Evolutionary conservation across 1,140 invertebrate genomes (phyloP), one percentile per base, ranked within the genome.

Genomic region (Diprion similis): DNA sequence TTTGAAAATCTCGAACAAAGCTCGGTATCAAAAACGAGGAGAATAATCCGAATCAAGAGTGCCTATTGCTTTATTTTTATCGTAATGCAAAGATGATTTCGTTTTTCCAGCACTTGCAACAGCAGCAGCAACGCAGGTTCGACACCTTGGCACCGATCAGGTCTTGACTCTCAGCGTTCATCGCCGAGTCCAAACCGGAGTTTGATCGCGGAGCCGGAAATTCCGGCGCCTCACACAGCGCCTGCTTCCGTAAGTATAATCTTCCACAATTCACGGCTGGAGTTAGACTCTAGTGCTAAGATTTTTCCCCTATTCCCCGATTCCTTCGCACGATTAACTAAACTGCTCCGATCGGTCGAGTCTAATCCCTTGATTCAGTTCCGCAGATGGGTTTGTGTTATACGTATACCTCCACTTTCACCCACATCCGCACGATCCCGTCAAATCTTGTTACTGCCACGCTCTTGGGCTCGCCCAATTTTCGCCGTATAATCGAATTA

Each of bases 211-310:
- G 24, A 6, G 2, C 83, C 85, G 76, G 82, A 81, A 77, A 77
- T 78, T 68, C 77, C 82, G 75, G 77, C 80, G 70, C 84, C 85
- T 77, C 82, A 83, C 66, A 86, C 84, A 72, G 84, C 84, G 77
- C 84, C 84, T 71, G 85, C 83, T 81, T 87, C 85, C 64, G 85
- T 87, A 77, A 86, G 82, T 85, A 79, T 76, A 71, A 72, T 13
- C 66, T 45, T 13, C n/a, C 51, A 9, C 51, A 37, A 37, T 37
- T 37, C 24, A 37, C 24, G 24, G 24, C 24, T 37, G 24, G 2
- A 37, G 24, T 37, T 37, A 1, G 24, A 37, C 4, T 59, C 9
- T 17, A 10, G 51, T 9, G n/a, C 7, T 17, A 59, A 13, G 11
- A 51, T 17, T 17, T 59, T 13, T 17, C n/a, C 0, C 51, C 11